These are phyloP conservation scores for Albula goreensis DNA, from an alignment of 2,113 vertebrate species.

Conservation along the genomic window DNA sequence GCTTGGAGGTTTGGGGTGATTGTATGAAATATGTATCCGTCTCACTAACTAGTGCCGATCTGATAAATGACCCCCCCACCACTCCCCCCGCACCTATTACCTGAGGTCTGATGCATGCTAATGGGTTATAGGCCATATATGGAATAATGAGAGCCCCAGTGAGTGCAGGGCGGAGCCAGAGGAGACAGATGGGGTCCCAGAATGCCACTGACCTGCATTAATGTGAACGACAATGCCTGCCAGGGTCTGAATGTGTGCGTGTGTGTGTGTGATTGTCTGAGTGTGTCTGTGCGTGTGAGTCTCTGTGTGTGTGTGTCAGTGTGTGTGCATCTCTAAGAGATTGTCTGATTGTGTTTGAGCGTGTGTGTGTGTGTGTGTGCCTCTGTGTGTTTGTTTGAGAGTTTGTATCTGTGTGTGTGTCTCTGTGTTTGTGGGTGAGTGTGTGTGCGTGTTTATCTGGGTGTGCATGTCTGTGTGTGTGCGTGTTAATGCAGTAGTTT, in stretches of 20 bases:
- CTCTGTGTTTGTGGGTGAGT: not conserved
- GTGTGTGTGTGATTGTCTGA: not conserved
- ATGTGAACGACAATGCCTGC: slow-evolving; percentile 42
- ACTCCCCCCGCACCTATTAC: slow-evolving; percentile 44
- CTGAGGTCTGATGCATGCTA: slow-evolving; percentile 69
- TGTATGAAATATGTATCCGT: slow-evolving; percentile 76
- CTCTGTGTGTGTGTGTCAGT: not conserved
- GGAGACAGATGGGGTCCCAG: slow-evolving; percentile 62
- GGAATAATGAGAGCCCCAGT: slow-evolving; percentile 72
- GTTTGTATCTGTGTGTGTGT: not conserved
- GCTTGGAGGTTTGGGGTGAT: not conserved
- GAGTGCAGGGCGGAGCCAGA: slow-evolving; percentile 49
- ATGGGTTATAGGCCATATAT: slow-evolving; percentile 77
- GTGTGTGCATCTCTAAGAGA: not conserved
- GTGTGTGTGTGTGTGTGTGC: not conserved
- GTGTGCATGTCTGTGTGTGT: not conserved
- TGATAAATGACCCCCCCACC: slow-evolving; percentile 66
- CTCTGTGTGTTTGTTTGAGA: not conserved
- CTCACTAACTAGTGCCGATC: slow-evolving; percentile 73
- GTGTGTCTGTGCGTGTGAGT: not conserved
- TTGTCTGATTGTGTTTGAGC: not conserved
- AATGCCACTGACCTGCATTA: slow-evolving; percentile 68
- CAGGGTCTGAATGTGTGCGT: not conserved
- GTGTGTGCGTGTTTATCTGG: not conserved
- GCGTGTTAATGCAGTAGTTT: not conserved